These are phyloP conservation scores for Cyaniris semiargus DNA, from an alignment of 2,888 invertebrate genomes.

Conservation along the genomic window DNA sequence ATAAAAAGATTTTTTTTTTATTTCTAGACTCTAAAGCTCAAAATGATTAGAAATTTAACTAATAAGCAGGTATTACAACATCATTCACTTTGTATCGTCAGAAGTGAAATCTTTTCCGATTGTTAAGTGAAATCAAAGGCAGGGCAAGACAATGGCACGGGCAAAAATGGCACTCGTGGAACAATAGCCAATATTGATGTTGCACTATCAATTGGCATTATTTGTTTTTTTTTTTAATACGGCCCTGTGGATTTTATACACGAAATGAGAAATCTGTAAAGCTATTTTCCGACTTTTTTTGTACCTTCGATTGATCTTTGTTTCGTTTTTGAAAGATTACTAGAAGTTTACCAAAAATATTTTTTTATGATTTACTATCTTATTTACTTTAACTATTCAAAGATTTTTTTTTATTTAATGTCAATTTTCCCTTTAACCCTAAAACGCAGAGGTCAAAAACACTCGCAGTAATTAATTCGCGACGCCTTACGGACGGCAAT, in stretches of 20 bases:
- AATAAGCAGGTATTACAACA: constrained; percentile 15
- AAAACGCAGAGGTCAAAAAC: background rate
- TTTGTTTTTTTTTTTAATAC: constrained; percentile 24
- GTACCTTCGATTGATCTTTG: background rate
- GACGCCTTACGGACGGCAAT: background rate
- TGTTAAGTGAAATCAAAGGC: constrained; percentile 32
- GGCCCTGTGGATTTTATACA: constrained; percentile 1
- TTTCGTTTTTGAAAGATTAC: background rate
- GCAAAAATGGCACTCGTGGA: constrained; percentile 27
- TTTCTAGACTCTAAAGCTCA: background rate
- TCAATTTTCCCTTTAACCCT: background rate
- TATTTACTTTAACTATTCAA: too few species aligned
- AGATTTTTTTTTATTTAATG: background rate
- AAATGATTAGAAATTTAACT: background rate
- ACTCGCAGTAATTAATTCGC: constrained; percentile 3
- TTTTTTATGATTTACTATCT: background rate
- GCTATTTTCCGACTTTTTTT: background rate
- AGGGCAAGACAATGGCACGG: constrained; percentile 23
- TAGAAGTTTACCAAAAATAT: background rate
- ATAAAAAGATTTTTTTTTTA: too few species aligned
- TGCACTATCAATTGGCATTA: constrained; percentile 20
- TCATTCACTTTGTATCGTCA: constrained; percentile 26
- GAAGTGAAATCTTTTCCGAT: constrained; percentile 31
- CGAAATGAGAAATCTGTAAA: constrained; percentile 13
- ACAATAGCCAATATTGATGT: constrained; percentile 30